Evolutionary conservation across 2,888 invertebrate genomes (phyloP), one percentile per base, ranked within the genome.

Genomic region (Dorcus parallelipipedus): DNA sequence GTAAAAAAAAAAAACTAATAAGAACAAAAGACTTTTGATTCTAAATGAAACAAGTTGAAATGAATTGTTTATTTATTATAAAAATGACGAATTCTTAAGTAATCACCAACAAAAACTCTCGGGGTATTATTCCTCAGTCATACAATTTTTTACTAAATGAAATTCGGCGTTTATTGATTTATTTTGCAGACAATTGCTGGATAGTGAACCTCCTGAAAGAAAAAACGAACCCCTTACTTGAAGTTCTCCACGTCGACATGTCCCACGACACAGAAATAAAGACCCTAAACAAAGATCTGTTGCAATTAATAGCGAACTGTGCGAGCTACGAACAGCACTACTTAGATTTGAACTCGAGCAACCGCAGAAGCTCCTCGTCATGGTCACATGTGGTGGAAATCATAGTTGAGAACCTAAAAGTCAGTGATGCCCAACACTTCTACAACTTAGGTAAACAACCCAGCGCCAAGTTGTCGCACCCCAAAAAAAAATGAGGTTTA

Each of bases 391-490:
- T 83, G 41, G 77, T 83, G 20, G 76, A 79, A 60, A 73, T 79
- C 6, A 76, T 83, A 33, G 75, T 80, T 7, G 77, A 80, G 8
- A 80, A 80, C 71, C 73, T 84, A 38, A 79, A 79, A 63, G 79
- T 79, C 47, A 81, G 77, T 52, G 81, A 82, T 65, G 76, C 79
- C 8, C 80, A 82, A 67, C 80, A 82, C 69, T 83, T 83, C 71
- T 84, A 83, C 64, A 83, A 84, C 71, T 73, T 84, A 59, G 81
- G 83, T 83, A 71, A 7, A 71, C 67, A 17, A 33, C 6, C 2
- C 20, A 1, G 3, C 20, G 20, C 20, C 26, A 33, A 7, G 1
- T 33, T 33, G 3, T 6, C 26, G 26, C 26, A 2, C 26, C 26
- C 5, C 5, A 38, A 48, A 56, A 43, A 4, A 17, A 54, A 17